phyloP scores from a whole-genome alignment of 2,888 invertebrate genomes.

The Tachystola acroxantha region DNA sequence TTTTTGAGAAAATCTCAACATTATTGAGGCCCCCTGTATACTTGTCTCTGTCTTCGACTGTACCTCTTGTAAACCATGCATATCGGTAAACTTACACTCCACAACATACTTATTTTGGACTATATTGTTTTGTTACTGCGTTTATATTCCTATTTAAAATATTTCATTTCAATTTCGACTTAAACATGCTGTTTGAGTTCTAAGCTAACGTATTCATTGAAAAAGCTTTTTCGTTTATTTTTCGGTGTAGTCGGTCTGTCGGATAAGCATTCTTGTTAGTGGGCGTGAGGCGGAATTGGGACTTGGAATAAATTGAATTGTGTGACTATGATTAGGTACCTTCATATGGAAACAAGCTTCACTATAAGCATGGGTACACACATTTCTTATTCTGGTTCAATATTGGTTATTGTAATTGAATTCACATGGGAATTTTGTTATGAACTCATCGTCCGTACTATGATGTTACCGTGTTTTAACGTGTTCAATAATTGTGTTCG shows the following conservation, averaged over 20 bases:
- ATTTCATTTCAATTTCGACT: constrained; percentile 13
- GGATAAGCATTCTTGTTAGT: constrained; percentile 46
- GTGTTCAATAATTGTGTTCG: too few species aligned
- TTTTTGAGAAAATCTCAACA: too few species aligned
- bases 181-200: constrained; percentile 8
- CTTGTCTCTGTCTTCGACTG: too few species aligned
- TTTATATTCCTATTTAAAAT: too few species aligned
- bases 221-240: constrained; percentile 50
- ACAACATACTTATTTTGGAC: too few species aligned
- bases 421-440: constrained; percentile 10
- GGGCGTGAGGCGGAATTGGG: constrained; percentile 54
- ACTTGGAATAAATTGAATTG: constrained; percentile 65
- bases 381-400: constrained; percentile 33
- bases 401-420: constrained; percentile 39
- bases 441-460: background rate
- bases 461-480: too few species aligned
- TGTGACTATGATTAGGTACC: constrained; percentile 44
- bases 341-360: constrained; percentile 45
- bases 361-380: constrained; percentile 16
- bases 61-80: too few species aligned
- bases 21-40: too few species aligned
- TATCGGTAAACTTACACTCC: too few species aligned
- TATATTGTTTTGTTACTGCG: too few species aligned
- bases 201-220: constrained; percentile 44
- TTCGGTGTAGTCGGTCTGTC: constrained; percentile 34